Conservation (phyloP, 1,140 invertebrate species). For the Hylaeus anthracinus region DNA sequence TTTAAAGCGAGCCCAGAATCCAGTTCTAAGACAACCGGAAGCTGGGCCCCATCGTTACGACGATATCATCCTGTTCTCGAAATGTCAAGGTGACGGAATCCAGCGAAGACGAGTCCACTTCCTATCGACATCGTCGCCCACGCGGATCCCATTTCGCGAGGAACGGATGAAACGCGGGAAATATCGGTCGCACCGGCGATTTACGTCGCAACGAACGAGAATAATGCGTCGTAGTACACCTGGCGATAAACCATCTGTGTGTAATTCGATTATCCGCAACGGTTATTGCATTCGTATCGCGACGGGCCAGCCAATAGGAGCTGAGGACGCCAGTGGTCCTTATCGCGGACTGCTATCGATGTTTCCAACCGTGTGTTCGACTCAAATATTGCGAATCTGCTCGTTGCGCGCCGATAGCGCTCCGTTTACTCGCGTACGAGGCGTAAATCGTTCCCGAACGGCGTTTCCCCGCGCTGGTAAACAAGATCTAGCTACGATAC, state of each 20-base stretch:
- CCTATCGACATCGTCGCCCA: background rate
- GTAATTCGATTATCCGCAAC: conserved; percentile 64
- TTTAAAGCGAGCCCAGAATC: background rate
- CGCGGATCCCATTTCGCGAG: background rate
- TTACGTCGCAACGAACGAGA: conserved; percentile 38
- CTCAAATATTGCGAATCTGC: conserved; percentile 62
- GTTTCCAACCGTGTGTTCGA: conserved; percentile 53
- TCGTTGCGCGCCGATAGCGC: conserved; percentile 41
- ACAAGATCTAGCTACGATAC: conserved; percentile 27
- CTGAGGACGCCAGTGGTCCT: conserved; percentile 23
- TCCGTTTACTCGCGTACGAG: conserved; percentile 30
- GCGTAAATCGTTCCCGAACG: conserved; percentile 19
- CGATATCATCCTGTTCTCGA: background rate
- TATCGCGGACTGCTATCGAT: conserved; percentile 53
- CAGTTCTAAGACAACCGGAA: background rate
- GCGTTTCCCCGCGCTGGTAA: conserved; percentile 40
- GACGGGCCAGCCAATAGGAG: conserved; percentile 35
- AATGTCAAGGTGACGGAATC: conserved; percentile 23
- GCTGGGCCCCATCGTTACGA: background rate
- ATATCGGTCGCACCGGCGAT: conserved; percentile 15
- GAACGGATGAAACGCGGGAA: background rate
- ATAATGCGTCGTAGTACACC: conserved; percentile 50
- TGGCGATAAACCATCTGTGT: conserved; percentile 55
- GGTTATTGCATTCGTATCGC: conserved; percentile 56
- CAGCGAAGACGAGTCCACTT: background rate